Evolutionary conservation across 1,140 invertebrate species (phyloP).

Genomic region (Trichonephila clavipes): DNA sequence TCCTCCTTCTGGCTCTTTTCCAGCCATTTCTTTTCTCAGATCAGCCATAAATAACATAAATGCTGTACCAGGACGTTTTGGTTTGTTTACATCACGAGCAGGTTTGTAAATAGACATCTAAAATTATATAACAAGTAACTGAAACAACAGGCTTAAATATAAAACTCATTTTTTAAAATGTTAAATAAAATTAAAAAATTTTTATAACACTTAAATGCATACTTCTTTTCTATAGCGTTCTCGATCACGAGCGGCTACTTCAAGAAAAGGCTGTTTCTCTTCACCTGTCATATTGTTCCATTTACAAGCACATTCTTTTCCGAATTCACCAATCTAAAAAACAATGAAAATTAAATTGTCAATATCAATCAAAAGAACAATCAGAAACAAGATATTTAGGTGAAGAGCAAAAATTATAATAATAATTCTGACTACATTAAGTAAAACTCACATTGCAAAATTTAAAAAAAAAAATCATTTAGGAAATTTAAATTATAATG

Average conservation of each 20-base stretch:
- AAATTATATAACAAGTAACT: not conserved
- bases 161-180: not conserved
- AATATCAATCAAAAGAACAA: too few relatives aligned
- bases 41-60: conserved; percentile 80
- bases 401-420: too few relatives aligned
- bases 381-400: not conserved
- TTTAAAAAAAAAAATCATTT: too few relatives aligned
- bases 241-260: conserved; percentile 78
- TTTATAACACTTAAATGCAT: not conserved
- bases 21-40: conserved; percentile 79
- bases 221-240: conserved; percentile 79
- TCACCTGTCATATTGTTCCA: conserved; percentile 79
- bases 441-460: too few relatives aligned
- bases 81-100: conserved; percentile 79
- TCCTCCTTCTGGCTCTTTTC: conserved; percentile 79
- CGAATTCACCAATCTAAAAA: conserved; percentile 79
- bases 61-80: conserved; percentile 79
- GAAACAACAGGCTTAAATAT: too few relatives aligned
- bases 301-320: conserved; percentile 79
- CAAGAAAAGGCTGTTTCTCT: conserved; percentile 79
- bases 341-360: conserved; percentile 4
- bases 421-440: too few relatives aligned
- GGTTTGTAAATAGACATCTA: conserved; percentile 79
- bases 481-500: too few relatives aligned
- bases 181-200: not conserved